Conservation (phyloP, 2,113 vertebrate genomes). For the Abramis brama region DNA sequence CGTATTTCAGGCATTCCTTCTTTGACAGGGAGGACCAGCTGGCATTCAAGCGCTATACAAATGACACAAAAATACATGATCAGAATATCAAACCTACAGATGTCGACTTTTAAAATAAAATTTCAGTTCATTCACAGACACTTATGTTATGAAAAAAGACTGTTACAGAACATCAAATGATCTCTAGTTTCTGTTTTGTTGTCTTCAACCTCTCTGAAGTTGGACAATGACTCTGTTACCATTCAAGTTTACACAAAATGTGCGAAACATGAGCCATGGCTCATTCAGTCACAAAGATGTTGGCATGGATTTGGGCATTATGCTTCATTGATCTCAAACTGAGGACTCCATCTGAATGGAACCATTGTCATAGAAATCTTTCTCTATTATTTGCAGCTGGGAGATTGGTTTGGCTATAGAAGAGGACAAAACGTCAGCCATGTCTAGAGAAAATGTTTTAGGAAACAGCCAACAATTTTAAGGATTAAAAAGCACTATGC, state of each 20-base stretch:
- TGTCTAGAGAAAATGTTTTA: neutral
- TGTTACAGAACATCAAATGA: neutral
- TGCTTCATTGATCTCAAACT: slow-evolving; percentile 47
- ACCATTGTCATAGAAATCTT: slow-evolving; percentile 38
- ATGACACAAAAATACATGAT: neutral
- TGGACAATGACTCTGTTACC: neutral
- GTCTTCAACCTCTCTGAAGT: neutral
- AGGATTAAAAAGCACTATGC: neutral
- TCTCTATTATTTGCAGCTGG: slow-evolving; percentile 1
- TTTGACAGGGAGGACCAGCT: slow-evolving; percentile 85
- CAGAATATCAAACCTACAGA: neutral
- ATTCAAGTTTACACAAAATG: slow-evolving; percentile 20
- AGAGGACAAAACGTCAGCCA: neutral
- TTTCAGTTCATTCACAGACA: neutral
- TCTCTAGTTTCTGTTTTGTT: neutral
- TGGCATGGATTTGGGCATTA: slow-evolving; percentile 47
- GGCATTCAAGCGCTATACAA: slow-evolving; percentile 73
- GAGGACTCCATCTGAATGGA: slow-evolving; percentile 42
- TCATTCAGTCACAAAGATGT: slow-evolving; percentile 25
- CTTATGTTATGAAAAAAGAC: neutral
- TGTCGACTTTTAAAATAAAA: neutral
- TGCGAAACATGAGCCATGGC: neutral
- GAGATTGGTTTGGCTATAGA: neutral
- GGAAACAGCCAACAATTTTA: slow-evolving; percentile 19
- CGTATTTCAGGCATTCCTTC: slow-evolving; percentile 85